Evolutionary conservation across 2,113 vertebrate species (phyloP).

Genomic region (Zosterops hypoxanthus): DNA sequence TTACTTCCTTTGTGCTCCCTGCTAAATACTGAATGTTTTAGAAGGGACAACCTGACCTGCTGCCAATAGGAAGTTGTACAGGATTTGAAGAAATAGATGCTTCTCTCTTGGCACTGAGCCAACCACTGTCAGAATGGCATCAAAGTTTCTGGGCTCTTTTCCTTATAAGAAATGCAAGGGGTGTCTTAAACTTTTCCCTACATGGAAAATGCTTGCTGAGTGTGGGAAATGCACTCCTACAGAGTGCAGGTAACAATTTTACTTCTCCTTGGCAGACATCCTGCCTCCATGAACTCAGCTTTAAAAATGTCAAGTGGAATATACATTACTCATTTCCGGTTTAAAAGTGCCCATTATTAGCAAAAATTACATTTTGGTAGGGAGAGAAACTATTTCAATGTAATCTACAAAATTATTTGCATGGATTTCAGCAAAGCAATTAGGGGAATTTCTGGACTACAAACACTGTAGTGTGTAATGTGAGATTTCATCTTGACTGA

Average conservation of each 20-base stretch:
- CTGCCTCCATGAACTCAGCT: not conserved
- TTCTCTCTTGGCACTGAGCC: no score
- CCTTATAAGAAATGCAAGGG: no score
- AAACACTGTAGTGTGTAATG: not conserved
- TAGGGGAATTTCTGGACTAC: not conserved
- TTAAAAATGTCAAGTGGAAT: not conserved
- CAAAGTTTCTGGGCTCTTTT: no score
- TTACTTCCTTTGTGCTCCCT: no score
- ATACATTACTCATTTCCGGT: not conserved
- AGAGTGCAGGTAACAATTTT: not conserved
- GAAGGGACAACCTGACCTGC: no score
- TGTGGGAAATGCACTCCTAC: no score
- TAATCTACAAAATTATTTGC: not conserved
- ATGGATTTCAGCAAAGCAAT: conserved; percentile 8
- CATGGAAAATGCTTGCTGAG: no score
- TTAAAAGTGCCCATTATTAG: not conserved
- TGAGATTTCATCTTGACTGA: not conserved
- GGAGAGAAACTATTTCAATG: not conserved
- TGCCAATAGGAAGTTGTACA: no score
- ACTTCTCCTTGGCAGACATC: not conserved
- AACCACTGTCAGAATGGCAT: no score
- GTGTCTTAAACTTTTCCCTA: no score
- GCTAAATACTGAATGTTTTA: no score
- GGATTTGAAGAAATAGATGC: no score
- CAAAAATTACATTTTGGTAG: not conserved